Evolutionary conservation across 1,140 invertebrate genomes (phyloP).

Genomic region (Manduca sexta): DNA sequence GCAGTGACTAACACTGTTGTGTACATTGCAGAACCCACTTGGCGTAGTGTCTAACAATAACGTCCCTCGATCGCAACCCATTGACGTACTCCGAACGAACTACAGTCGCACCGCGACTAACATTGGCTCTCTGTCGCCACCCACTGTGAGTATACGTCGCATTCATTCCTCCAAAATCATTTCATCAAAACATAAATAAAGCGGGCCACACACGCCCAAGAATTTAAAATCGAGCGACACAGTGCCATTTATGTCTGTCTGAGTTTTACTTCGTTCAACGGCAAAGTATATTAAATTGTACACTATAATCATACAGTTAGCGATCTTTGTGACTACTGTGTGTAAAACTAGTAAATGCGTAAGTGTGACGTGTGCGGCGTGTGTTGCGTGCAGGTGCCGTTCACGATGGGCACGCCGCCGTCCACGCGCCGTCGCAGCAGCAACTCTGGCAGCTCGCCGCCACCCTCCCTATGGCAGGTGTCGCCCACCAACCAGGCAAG

Average conservation of each 20-base stretch:
- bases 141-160: slow-evolving; percentile 77
- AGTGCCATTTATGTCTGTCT: too few relatives aligned
- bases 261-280: too few relatives aligned
- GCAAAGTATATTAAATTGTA: too few relatives aligned
- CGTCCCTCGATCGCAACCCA: slow-evolving; percentile 88
- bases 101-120: slow-evolving; percentile 79
- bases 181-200: too few relatives aligned
- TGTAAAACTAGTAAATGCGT: not conserved
- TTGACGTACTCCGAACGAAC: slow-evolving; percentile 83
- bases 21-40: slow-evolving; percentile 39
- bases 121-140: slow-evolving; percentile 92
- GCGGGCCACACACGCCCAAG: too few relatives aligned
- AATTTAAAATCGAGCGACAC: too few relatives aligned
- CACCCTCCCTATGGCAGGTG: slow-evolving; percentile 87
- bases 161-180: too few relatives aligned
- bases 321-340: not conserved
- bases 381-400: slow-evolving; percentile 81
- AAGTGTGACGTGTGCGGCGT: not conserved
- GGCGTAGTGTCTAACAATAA: slow-evolving; percentile 38
- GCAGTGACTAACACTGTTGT: slow-evolving; percentile 3
- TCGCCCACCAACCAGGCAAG: slow-evolving; percentile 76
- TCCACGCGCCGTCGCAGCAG: slow-evolving; percentile 79
- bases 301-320: too few relatives aligned
- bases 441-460: slow-evolving; percentile 81
- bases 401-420: slow-evolving; percentile 88